Evolutionary conservation across 1,140 invertebrate species (phyloP).

Genomic region (Yoshiicerus persimilis): DNA sequence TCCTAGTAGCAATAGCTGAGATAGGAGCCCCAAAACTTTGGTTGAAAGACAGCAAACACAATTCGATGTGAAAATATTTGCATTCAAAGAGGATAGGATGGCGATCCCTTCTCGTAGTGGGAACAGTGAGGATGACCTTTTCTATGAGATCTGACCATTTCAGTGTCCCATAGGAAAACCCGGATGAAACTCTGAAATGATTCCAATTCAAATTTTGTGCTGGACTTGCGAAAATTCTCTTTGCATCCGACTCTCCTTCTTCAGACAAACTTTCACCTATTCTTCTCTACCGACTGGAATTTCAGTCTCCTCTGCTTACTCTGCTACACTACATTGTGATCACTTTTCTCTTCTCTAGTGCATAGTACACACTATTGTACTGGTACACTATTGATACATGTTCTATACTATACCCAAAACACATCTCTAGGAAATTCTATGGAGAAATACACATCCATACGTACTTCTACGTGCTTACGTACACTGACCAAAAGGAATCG

Average conservation of each 20-base stretch:
- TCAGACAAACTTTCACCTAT: conserved; percentile 31
- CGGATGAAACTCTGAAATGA: conserved; percentile 24
- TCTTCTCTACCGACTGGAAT: background rate
- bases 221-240: conserved; percentile 38
- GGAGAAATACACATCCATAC: too few species aligned
- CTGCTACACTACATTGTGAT: background rate
- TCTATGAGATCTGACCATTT: conserved; percentile 10
- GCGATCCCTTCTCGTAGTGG: background rate
- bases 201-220: conserved; percentile 46
- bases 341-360: background rate
- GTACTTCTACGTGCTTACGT: too few species aligned
- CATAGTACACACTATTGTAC: background rate
- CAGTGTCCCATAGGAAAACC: conserved; percentile 29
- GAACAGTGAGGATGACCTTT: conserved; percentile 38
- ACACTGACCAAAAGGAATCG: background rate
- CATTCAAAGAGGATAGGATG: conserved; percentile 40
- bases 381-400: too few species aligned
- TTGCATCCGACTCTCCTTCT: conserved; percentile 25
- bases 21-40: background rate
- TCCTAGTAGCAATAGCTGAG: background rate
- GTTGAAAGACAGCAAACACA: conserved; percentile 38
- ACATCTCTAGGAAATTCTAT: too few species aligned
- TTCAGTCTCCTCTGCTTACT: background rate
- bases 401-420: background rate
- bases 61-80: conserved; percentile 47